Base-by-base conservation (phyloP, 2,888 invertebrate genomes). In the Stenotaenia linearis region DNA sequence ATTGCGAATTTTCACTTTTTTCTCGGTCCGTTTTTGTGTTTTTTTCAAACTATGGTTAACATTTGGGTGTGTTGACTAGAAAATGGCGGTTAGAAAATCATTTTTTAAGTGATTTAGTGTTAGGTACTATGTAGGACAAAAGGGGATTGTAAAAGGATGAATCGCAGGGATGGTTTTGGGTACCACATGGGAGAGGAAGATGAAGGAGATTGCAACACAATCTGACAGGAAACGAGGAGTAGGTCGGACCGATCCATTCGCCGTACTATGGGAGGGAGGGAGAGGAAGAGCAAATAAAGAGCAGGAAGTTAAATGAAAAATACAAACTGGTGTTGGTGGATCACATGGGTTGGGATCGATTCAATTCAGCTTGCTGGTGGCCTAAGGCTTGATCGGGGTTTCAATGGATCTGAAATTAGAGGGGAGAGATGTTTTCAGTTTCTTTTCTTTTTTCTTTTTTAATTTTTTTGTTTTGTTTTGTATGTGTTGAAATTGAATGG, bases 141-240 rank as follows among this genome's bases (percentile, higher is more conserved):
- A 25, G 56, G 28, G 78, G 30, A 35, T 40, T 18, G 78, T 50
- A 32, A 18, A 15, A 56, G 69, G 40, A 32, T 32, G 75, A 7
- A 75, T n/a, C n/a, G 40, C 69, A 23, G 77, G 77, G 40, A 18
- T 77, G 77, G 77, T 77, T 35, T 32, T 18, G 77, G 40, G 18
- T 35, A 21, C 56, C 78, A 78, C 78, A 32, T 78, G 78, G 78
- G 78, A 78, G 45, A 78, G 78, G 78, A 78, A 78, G 56, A 78
- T 23, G 28, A n/a, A 45, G 25, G 45, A 30, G 56, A 40, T 78
- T 78, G 78, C 78, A 78, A 78, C 78, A 78, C 78, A 78, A 78
- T 78, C 78, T 78, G 78, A 78, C 78, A 78, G 78, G 78, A 78
- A 56, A 56, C 45, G 78, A 45, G 78, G 25, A 77, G 37, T 23